Evolutionary conservation across 2,113 vertebrate genomes (phyloP), one percentile per base, ranked within the genome.

Genomic region (Passer montanus): DNA sequence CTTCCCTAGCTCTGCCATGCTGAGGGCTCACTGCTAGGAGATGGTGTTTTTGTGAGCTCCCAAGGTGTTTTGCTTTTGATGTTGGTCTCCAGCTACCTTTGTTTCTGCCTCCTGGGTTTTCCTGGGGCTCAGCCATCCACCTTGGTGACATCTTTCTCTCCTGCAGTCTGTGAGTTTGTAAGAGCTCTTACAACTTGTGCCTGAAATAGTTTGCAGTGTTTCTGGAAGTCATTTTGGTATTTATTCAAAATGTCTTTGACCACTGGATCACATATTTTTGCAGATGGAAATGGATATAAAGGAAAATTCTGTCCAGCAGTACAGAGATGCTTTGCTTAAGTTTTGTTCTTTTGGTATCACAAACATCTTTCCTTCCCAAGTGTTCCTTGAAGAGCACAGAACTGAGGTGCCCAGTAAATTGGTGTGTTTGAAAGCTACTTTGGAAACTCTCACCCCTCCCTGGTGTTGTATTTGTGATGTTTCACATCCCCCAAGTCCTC

Each of bases 21-120:
- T 89, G 1, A n/a, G 35, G 23, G 16, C 13, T 4, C 1, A 0
- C 73, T 74, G 70, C 2, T 81, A 0, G 23, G 47, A 68, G 43
- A 7, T 23, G 22, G 33, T 26, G 24, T 59, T 82, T 70, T 67
- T 67, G 44, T 82, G 87, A 81, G 49, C 69, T 73, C 43, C 24
- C n/a, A 9, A n/a, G 43, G 14, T 56, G 37, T 30, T 93, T 49
- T 68, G 58, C 22, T 69, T 59, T 58, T 70, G 17, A 14, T 78
- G 27, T 11, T 75, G 50, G 53, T 76, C 26, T 11, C 2, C 37
- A 52, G 47, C 35, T 93, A 47, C 49, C 28, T 28, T 56, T 35
- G 53, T 64, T 56, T 35, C 59, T 64, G 41, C 33, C 44, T n/a
- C 21, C 50, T 68, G 50, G 13, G 9, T 47, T 72, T 79, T 20